phyloP scores from a whole-genome alignment of 2,888 invertebrate species.

The Augiades crinisus region DNA sequence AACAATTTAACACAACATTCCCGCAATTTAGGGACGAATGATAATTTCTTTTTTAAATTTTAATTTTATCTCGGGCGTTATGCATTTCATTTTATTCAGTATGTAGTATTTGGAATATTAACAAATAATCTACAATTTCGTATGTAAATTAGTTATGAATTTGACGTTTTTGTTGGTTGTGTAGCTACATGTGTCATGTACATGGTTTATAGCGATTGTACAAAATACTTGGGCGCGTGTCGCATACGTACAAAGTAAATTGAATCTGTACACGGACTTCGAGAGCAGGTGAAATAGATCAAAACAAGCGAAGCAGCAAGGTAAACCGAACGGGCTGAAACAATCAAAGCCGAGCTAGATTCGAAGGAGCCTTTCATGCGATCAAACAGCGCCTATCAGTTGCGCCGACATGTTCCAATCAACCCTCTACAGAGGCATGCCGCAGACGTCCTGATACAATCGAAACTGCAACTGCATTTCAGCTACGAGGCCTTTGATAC shows the following conservation, averaged over 20 bases:
- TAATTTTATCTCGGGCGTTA: too few relatives aligned
- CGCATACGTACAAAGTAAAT: neutral
- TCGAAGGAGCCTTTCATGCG: slow-evolving; percentile 40
- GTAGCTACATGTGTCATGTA: neutral
- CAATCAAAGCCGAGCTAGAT: slow-evolving; percentile 30
- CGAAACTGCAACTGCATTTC: slow-evolving; percentile 77
- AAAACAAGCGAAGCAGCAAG: slow-evolving; percentile 16
- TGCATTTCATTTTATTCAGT: too few relatives aligned
- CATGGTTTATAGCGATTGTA: too few relatives aligned
- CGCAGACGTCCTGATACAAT: slow-evolving; percentile 78
- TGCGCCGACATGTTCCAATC: slow-evolving; percentile 73
- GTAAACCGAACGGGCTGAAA: slow-evolving; percentile 1
- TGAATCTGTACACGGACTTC: slow-evolving; percentile 1
- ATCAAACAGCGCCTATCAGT: slow-evolving; percentile 61
- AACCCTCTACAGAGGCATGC: slow-evolving; percentile 67
- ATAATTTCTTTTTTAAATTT: too few relatives aligned
- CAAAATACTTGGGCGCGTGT: too few relatives aligned
- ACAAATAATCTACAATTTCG: too few relatives aligned
- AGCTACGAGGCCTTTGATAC: slow-evolving; percentile 76
- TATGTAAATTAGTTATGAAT: too few relatives aligned
- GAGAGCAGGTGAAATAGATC: slow-evolving; percentile 14
- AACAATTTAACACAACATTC: too few relatives aligned
- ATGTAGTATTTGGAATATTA: too few relatives aligned
- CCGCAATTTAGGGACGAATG: too few relatives aligned
- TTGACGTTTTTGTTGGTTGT: too few relatives aligned